Percentiles rank a stretch among this genome's conserved stretches.
Evolutionary conservation across 2,797 vertebrate species (phyloP).

Genomic region (Poeciliopsis paucimaculata): DNA sequence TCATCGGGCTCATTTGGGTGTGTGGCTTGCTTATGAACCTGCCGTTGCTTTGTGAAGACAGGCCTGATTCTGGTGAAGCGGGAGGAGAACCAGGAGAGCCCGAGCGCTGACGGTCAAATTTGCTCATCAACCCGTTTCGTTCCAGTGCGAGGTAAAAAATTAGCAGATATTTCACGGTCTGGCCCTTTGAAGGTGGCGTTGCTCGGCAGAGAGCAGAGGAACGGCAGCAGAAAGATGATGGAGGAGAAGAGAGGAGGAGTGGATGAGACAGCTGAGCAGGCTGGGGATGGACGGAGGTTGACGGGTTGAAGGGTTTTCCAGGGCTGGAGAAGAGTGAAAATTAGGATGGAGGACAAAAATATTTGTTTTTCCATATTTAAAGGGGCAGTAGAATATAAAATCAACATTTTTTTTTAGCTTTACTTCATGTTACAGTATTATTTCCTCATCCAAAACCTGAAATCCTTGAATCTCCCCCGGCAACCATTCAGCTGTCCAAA

Average conservation of each 20-base stretch:
- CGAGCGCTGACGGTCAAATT: slow-evolving; percentile 64
- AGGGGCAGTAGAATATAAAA: no score
- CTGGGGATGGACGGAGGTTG: not conserved
- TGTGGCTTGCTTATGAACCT: slow-evolving; percentile 43
- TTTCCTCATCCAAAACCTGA: no score
- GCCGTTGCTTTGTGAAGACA: slow-evolving; percentile 34
- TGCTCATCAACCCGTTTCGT: slow-evolving; percentile 73
- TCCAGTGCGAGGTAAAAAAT: slow-evolving; percentile 70
- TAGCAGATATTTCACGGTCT: slow-evolving; percentile 68
- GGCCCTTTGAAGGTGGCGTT: slow-evolving; percentile 64
- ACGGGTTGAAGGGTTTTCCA: not conserved
- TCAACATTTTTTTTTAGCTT: no score
- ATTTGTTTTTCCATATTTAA: not conserved
- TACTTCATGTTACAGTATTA: no score
- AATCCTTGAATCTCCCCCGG: no score
- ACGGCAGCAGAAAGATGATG: slow-evolving; percentile 3
- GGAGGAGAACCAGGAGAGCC: slow-evolving; percentile 36
- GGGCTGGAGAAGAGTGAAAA: not conserved
- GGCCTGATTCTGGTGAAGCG: not conserved
- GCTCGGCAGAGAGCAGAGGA: slow-evolving; percentile 51
- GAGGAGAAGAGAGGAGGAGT: not conserved
- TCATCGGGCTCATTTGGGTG: slow-evolving; percentile 65
- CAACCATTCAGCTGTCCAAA: no score
- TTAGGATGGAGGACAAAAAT: not conserved
- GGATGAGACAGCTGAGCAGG: not conserved